A percentile compares a stretch with the other conserved stretches of the same genome.
Conservation (phyloP, 2,888 invertebrate genomes). For the Ophioninae sp. region DNA sequence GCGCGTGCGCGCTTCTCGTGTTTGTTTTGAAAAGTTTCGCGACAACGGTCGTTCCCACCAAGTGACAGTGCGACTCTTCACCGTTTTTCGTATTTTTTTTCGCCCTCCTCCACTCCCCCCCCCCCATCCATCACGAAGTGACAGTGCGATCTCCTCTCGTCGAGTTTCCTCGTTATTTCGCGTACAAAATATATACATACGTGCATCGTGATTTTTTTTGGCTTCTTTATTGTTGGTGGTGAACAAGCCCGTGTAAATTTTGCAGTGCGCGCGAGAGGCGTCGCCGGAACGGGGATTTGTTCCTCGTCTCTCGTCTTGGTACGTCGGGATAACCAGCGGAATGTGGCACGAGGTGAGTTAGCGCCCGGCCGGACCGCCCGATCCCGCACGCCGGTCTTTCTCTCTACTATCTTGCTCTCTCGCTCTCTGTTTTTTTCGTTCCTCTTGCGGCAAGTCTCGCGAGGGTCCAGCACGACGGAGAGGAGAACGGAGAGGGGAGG, state of each 20-base stretch:
- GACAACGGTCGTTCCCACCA: neutral
- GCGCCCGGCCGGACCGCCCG: conserved; percentile 64
- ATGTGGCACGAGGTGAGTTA: conserved; percentile 80
- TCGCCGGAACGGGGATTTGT: conserved; percentile 56
- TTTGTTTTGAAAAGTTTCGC: conserved; percentile 45
- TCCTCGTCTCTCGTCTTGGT: conserved; percentile 62
- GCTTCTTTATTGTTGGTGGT: conserved; percentile 15
- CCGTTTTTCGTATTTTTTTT: conserved; percentile 4
- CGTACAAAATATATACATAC: neutral
- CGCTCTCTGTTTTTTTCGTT: conserved; percentile 40
- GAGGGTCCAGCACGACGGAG: conserved; percentile 22
- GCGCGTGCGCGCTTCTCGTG: conserved; percentile 32
- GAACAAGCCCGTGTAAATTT: conserved; percentile 32
- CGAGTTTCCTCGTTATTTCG: neutral
- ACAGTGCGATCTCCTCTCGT: neutral
- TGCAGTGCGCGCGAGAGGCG: conserved; percentile 49
- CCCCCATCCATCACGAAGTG: neutral
- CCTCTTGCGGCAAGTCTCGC: conserved; percentile 43
- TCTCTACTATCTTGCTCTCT: conserved; percentile 38
- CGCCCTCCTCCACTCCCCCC: neutral
- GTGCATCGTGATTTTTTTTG: neutral
- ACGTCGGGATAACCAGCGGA: conserved; percentile 73
- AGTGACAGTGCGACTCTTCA: conserved; percentile 8
- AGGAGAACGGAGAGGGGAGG: neutral
- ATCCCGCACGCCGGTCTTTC: conserved; percentile 60